Conservation (phyloP, 2,888 invertebrate species). For the Zygothrica quintamaculata region DNA sequence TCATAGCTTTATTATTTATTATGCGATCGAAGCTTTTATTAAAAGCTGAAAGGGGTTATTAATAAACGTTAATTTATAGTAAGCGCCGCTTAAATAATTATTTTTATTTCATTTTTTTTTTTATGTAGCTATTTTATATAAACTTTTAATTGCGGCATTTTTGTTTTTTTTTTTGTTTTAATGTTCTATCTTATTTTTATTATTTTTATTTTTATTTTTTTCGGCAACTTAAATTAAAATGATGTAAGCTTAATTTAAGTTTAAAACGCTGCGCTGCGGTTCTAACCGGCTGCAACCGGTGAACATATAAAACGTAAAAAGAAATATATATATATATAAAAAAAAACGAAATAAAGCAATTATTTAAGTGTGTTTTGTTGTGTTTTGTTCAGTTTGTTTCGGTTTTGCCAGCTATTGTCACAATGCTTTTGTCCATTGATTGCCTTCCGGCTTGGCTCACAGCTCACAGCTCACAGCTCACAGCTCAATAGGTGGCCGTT, state of each 20-base stretch:
- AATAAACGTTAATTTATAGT: constrained; percentile 20
- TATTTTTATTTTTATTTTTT: constrained; percentile 11
- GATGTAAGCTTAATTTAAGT: constrained; percentile 58
- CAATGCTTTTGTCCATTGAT: constrained; percentile 41
- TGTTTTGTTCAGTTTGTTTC: constrained; percentile 19
- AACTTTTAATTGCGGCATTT: constrained; percentile 7
- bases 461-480: background rate
- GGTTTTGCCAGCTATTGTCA: constrained; percentile 20
- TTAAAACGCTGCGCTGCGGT: constrained; percentile 36
- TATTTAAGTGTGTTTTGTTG: constrained; percentile 50
- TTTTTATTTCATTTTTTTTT: too few relatives aligned
- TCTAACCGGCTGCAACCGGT: constrained; percentile 67
- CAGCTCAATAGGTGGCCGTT: background rate
- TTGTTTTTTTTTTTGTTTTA: constrained; percentile 17
- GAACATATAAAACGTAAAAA: constrained; percentile 11
- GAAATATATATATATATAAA: constrained; percentile 24
- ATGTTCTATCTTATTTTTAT: too few relatives aligned
- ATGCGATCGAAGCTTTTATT: constrained; percentile 29
- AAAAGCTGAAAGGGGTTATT: constrained; percentile 44
- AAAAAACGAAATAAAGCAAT: constrained; percentile 51
- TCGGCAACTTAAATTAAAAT: constrained; percentile 48
- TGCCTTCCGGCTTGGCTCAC: constrained; percentile 54
- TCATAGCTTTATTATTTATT: too few relatives aligned
- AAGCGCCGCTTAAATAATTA: constrained; percentile 7
- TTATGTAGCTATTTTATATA: constrained; percentile 20